Percentiles rank a stretch among this genome's conserved stretches.
Conservation (phyloP, 2,113 vertebrate species). For the Myocastor coypus region DNA sequence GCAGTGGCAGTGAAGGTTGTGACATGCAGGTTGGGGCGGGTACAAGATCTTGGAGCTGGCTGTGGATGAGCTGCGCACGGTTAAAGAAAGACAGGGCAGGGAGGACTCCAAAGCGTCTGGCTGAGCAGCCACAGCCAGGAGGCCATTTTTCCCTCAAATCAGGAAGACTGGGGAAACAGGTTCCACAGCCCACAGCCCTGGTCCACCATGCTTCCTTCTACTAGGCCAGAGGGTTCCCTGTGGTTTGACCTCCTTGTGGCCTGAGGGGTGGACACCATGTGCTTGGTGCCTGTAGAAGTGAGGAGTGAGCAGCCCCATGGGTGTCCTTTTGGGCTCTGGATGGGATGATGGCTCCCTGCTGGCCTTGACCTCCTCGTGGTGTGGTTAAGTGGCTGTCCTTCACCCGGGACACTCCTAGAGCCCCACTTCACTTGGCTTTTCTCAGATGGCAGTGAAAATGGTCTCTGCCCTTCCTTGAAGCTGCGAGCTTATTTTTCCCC, state of each 20-base stretch:
- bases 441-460: neutral
- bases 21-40: neutral
- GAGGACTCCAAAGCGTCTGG: neutral
- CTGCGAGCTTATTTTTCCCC: neutral
- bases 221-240: neutral
- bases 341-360: neutral
- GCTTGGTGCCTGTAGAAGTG: neutral
- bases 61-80: neutral
- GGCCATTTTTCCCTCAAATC: neutral
- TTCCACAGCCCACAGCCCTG: neutral
- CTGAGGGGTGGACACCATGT: neutral
- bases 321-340: neutral
- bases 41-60: neutral
- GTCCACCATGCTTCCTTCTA: neutral
- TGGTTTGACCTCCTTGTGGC: neutral
- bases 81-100: neutral
- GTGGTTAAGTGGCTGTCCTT: neutral
- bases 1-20: neutral
- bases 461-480: neutral
- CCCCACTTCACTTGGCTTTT: neutral
- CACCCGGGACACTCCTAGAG: neutral
- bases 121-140: neutral
- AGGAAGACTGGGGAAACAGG: neutral
- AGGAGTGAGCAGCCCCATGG: neutral
- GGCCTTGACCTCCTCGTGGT: neutral